Evolutionary conservation across 1,140 invertebrate species (phyloP).

Genomic region (Tetramorium parvispinum): DNA sequence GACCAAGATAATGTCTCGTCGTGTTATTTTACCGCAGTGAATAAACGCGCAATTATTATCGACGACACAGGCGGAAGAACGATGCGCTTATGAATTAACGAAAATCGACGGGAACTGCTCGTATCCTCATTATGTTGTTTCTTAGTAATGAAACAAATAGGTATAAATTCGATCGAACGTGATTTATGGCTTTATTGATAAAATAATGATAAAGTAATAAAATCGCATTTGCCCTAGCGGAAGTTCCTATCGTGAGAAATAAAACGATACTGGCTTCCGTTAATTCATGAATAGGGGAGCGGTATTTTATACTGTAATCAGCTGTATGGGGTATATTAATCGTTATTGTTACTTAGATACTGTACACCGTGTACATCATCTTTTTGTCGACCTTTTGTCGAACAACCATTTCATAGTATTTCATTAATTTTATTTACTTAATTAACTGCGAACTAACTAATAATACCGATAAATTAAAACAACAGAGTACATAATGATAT

Average conservation of each 20-base stretch:
- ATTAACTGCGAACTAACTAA: constrained; percentile 1
- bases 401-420: not conserved
- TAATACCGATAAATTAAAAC: not conserved
- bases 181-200: constrained; percentile 39
- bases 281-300: constrained; percentile 24
- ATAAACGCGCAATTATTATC: constrained; percentile 28
- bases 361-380: not conserved
- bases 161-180: not conserved
- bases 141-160: constrained; percentile 26
- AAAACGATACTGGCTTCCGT: constrained; percentile 46
- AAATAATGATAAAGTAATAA: constrained; percentile 38
- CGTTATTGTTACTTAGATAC: constrained; percentile 26
- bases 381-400: not conserved
- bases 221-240: constrained; percentile 20
- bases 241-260: constrained; percentile 54
- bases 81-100: not conserved
- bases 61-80: not conserved
- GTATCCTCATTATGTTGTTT: not conserved
- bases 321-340: constrained; percentile 15
- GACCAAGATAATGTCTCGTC: not conserved
- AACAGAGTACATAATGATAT: not conserved
- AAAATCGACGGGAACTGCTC: constrained; percentile 24
- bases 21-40: not conserved
- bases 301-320: constrained; percentile 25
- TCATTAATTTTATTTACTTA: not conserved